phyloP scores from a whole-genome alignment of 2,797 vertebrate species.

The Sebastolobus alascanus region DNA sequence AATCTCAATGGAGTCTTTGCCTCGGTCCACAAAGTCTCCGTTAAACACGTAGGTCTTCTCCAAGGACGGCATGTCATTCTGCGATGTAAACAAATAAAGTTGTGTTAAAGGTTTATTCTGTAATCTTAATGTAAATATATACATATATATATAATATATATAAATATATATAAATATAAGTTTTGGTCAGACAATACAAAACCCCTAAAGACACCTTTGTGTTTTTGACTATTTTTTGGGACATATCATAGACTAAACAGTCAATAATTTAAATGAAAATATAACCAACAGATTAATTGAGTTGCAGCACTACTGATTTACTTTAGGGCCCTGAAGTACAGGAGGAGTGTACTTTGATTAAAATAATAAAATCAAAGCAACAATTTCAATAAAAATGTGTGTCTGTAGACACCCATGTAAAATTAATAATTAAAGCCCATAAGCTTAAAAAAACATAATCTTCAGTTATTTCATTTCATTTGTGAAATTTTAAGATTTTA shows the following conservation, averaged over 20 bases:
- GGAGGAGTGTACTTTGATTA: not conserved
- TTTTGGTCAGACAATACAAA: not conserved
- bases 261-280: not conserved
- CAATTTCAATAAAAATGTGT: not conserved
- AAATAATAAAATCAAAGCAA: not conserved
- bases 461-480: not conserved
- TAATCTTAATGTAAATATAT: slow-evolving; percentile 1
- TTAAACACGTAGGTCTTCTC: slow-evolving; percentile 95
- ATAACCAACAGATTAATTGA: not conserved
- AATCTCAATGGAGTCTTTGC: slow-evolving; percentile 94
- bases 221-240: not conserved
- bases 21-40: slow-evolving; percentile 95
- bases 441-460: not conserved
- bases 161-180: too few species aligned
- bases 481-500: not conserved
- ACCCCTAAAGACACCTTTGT: not conserved
- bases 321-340: not conserved
- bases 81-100: slow-evolving; percentile 15
- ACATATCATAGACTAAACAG: too few species aligned
- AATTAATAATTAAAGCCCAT: not conserved
- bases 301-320: not conserved
- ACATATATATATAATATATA: too few species aligned
- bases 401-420: not conserved
- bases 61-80: slow-evolving; percentile 95
- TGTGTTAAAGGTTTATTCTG: not conserved